Evolutionary conservation across 2,113 vertebrate genomes (phyloP), one percentile per base, ranked within the genome.

Genomic region (Leptosomus discolor): DNA sequence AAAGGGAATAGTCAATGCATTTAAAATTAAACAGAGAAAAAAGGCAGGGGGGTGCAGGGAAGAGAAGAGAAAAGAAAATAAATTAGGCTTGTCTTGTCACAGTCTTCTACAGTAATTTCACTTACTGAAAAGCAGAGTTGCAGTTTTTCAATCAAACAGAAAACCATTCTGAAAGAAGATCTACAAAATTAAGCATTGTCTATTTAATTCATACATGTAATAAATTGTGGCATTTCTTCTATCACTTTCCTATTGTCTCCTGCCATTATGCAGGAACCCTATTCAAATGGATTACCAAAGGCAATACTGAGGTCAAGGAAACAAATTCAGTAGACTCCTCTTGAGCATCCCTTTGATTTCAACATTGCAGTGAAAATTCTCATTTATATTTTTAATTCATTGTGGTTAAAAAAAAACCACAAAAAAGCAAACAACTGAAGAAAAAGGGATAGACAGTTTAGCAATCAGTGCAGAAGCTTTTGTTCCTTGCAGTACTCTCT

Each of bases 361-460:
- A 8, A 82, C 70, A 73, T 74, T 70, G 57, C 51, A 71, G 58
- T 14, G 77, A 92, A 93, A 85, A 63, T 85, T 92, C 64, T 92
- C 69, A 75, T 92, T 95, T 95, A 67, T 92, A 74, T 64, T 96
- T 95, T 94, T 85, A 94, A 93, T 89, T 96, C 60, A 76, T 51
- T 87, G 57, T 34, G n/a, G 20, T 48, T 15, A 19, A 37, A 84
- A 67, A 54, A 75, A 41, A 78, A 74, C n/a, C n/a, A n/a, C n/a
- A n/a, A 32, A 23, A 41, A 64, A n/a, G 54, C 19, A 32, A n/a
- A 8, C 9, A 27, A 58, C 10, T 37, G 21, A 85, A 80, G 30
- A 60, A 50, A 91, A 77, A 71, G 5, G 17, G 16, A 51, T 24
- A 69, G 36, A 34, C 46, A 82, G 36, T 94, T 96, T 37, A 92